These are phyloP conservation scores for Gymnorhina tibicen DNA, from an alignment of 2,113 vertebrate species.

Conservation along the genomic window DNA sequence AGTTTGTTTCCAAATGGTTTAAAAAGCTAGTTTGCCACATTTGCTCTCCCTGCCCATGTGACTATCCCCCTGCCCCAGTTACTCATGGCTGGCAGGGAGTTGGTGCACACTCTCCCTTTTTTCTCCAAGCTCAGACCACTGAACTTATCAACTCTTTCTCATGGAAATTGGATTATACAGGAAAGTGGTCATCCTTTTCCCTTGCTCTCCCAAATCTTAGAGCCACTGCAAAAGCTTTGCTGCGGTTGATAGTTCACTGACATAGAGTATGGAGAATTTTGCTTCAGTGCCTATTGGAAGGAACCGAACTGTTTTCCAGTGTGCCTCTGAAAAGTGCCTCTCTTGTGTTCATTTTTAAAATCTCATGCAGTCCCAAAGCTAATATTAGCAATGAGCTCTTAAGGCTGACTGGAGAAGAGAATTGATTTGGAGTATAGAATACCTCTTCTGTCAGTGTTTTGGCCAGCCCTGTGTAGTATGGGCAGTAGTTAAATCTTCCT, in stretches of 20 bases:
- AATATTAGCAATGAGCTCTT: not conserved
- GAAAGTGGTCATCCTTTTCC: not conserved
- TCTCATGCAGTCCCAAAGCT: not conserved
- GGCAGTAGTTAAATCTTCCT: not conserved
- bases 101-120: not conserved
- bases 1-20: not conserved
- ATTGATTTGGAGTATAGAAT: not conserved
- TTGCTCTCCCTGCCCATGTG: not conserved
- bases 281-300: not conserved
- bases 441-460: not conserved
- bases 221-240: not conserved
- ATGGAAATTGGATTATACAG: not conserved
- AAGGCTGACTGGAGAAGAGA: not conserved
- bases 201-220: not conserved
- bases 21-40: not conserved
- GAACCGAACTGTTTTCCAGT: not conserved
- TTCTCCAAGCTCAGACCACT: not conserved
- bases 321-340: not conserved
- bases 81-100: not conserved
- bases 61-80: not conserved
- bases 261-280: not conserved
- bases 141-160: not conserved
- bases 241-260: not conserved
- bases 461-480: not conserved
- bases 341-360: not conserved